Evolutionary conservation across 2,113 vertebrate genomes (phyloP).

Genomic region (Candoia aspera): DNA sequence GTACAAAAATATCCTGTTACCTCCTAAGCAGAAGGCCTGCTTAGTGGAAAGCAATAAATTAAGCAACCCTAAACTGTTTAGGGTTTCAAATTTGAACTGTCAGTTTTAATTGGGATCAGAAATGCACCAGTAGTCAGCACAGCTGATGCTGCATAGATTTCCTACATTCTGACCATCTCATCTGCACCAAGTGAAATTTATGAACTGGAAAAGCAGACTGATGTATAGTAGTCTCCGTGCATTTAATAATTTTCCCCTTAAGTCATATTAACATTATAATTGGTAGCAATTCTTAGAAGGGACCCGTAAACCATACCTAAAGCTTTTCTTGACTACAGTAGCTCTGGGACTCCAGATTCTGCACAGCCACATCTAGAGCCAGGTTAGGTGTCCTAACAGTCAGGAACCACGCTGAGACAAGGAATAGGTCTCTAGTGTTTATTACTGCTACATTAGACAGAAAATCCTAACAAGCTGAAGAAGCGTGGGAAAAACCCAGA

Average conservation of each 20-base stretch:
- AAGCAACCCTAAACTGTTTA: neutral
- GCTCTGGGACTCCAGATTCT: neutral
- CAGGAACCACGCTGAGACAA: no score
- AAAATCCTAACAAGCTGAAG: no score
- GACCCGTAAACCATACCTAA: neutral
- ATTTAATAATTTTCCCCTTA: neutral
- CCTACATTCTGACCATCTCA: neutral
- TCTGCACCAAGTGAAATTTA: neutral
- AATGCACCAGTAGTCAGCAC: neutral
- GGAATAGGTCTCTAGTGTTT: no score
- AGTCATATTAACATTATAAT: neutral
- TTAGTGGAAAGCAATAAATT: neutral
- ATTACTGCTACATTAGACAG: no score
- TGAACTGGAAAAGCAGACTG: neutral
- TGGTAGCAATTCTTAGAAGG: neutral
- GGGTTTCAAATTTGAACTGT: neutral
- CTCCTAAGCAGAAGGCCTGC: no score
- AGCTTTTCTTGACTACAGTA: neutral
- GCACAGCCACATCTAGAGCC: neutral
- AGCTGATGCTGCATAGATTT: neutral
- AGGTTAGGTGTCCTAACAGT: no score
- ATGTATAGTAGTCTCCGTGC: neutral
- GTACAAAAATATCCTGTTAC: no score
- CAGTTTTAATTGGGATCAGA: neutral
- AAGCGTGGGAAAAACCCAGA: no score